Evolutionary conservation across 2,797 vertebrate genomes (phyloP), one percentile per base, ranked within the genome.

Genomic region (Leptatherina wallacei): DNA sequence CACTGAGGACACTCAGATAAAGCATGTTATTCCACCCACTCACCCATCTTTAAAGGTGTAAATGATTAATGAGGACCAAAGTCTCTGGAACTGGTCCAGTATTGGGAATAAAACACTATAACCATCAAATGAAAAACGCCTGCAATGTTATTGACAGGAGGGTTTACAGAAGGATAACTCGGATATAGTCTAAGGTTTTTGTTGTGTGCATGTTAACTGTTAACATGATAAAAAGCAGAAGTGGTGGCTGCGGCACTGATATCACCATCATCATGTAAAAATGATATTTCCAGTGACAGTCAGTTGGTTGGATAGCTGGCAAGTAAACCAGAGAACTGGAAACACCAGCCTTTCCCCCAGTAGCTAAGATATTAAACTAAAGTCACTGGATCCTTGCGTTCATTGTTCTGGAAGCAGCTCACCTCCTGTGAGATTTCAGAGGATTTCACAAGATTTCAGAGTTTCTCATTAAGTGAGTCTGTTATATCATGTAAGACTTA

Each of bases 1-100:
- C 60, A 64, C 42, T 52, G 35, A 64, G 54, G 61, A 30, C 4
- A 14, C 2, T 60, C 11, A 38, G 35, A 76, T 59, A 71, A 59
- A 47, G 8, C 8, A 14, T 30, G 16, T 6, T 10, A n/a, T 30
- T 47, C 20, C 42, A 47, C 42, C 40, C 5, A 27, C 13, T 54
- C 29, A 14, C 13, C 52, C 14, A 16, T 18, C 27, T 55, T 30
- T 30, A 16, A 54, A 27, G 24, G 51, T 24, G 3, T 54, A 22
- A 11, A 22, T 51, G n/a, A 52, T 52, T 24, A 24, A 52, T 52
- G 49, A 13, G 3, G 22, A 52, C 22, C 22, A 51, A 24, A 24
- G 49, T 24, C 10, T 51, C 22, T 24, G 22, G 49, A 51, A 51
- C 10, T 51, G 49, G n/a, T 51, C 35, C 35, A 24, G n/a, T 27